Percentiles rank a stretch among this genome's conserved stretches.
phyloP scores from a whole-genome alignment of 2,113 vertebrate genomes.

The Sinocyclocheilus rhinocerous region DNA sequence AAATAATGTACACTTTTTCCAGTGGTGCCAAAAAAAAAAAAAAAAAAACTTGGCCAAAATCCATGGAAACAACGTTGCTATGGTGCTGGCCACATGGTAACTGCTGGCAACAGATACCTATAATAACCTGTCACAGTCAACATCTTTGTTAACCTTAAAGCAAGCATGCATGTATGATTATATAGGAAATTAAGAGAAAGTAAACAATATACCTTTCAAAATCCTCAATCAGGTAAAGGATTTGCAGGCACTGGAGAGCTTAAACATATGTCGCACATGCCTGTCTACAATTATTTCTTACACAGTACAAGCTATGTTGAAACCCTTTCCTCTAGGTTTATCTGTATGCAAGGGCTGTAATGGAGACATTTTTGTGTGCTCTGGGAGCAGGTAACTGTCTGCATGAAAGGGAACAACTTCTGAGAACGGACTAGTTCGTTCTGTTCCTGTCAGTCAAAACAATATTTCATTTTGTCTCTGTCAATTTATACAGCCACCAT shows the following conservation, averaged over 20 bases:
- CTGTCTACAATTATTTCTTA: background rate
- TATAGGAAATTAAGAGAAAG: background rate
- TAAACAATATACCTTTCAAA: background rate
- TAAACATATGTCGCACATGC: background rate
- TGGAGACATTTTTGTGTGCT: background rate
- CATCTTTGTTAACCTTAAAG: constrained; percentile 36
- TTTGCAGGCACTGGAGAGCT: background rate
- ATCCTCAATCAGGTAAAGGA: background rate
- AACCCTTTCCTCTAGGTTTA: background rate
- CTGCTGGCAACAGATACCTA: constrained; percentile 55
- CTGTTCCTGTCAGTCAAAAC: constrained; percentile 46
- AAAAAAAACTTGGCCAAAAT: constrained; percentile 44
- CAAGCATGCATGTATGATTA: background rate
- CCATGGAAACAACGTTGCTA: constrained; percentile 61
- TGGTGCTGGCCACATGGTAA: constrained; percentile 49
- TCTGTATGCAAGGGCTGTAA: constrained; percentile 12
- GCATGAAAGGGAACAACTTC: constrained; percentile 22
- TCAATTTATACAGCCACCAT: constrained; percentile 1
- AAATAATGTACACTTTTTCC: constrained; percentile 34
- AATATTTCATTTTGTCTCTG: constrained; percentile 32
- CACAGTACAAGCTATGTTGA: background rate
- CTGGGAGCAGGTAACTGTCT: constrained; percentile 22
- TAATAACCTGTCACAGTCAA: constrained; percentile 48
- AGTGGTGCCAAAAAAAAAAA: background rate
- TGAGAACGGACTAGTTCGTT: constrained; percentile 35